Base-by-base conservation (phyloP, 2,888 invertebrate genomes). In the Troides aeacus region DNA sequence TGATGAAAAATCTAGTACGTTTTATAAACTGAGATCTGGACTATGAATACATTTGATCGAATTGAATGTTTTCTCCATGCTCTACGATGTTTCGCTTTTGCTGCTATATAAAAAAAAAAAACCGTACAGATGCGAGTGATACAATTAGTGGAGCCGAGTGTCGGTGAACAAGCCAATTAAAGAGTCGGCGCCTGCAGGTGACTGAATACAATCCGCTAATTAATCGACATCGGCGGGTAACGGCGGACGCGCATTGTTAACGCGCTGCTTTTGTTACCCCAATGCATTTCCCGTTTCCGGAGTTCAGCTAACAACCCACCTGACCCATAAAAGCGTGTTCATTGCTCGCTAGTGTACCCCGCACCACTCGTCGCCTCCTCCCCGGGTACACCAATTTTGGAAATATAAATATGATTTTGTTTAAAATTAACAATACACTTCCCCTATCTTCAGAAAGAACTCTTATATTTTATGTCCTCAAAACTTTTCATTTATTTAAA, bases 201-300 rank as follows among this genome's bases (percentile, higher is more conserved):
- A 70, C 65, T 70, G 66, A 58, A 58, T 66, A 53, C 70, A 59
- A 70, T 66, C 70, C 59, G 50, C 62, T 66, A 66, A 70, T 70
- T 63, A 66, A 70, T 66, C 62, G 63, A 62, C 62, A 70, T 70
- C 70, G 62, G 66, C 66, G 70, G 66, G 63, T 66, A 60, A 61
- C 62, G n/a, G 12, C 53, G 61, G 53, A 24, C 61, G 61, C 46
- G 57, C 24, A 66, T 69, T 69, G 66, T 66, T 50, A 66, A 23
- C 60, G 39, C 61, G 56, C 15, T 62, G 62, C 66, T 69, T 66
- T 69, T 69, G 69, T 63, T 58, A 50, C 15, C 64, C 18, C 57
- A 39, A 66, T 69, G 69, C 66, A 58, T 66, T 66, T 24, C 69
- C 58, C 58, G 62, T 62, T 58, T 58, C 56, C 66, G 39, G 58